These are phyloP conservation scores for Spialia ferax DNA, from an alignment of 2,888 invertebrate genomes.

Conservation along the genomic window DNA sequence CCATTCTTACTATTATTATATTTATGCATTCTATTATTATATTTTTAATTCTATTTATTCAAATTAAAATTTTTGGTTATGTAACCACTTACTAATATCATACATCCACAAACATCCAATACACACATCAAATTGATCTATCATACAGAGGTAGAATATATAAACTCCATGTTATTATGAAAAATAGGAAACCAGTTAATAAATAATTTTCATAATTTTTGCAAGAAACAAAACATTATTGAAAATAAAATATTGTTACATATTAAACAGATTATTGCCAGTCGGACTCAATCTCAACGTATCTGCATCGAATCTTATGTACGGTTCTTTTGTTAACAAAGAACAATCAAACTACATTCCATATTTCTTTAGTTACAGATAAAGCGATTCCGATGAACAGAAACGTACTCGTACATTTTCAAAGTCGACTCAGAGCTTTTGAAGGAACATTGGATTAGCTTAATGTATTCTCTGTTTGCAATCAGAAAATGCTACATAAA, in stretches of 20 bases:
- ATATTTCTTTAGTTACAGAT: conserved; percentile 42
- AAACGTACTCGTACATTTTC: conserved; percentile 49
- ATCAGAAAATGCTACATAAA: conserved; percentile 57
- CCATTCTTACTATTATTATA: no score
- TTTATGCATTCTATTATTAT: no score
- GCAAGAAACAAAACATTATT: neutral
- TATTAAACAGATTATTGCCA: neutral
- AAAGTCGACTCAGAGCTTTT: conserved; percentile 52
- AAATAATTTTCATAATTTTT: neutral
- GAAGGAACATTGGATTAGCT: conserved; percentile 51
- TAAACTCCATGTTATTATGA: no score
- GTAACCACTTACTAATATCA: no score
- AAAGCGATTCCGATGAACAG: conserved; percentile 49
- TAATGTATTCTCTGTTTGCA: conserved; percentile 51
- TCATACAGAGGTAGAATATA: no score
- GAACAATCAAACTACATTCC: conserved; percentile 20
- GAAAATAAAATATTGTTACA: neutral
- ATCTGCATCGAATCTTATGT: neutral
- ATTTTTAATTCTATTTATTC: no score
- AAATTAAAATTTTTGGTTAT: no score
- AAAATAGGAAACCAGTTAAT: neutral
- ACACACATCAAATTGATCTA: no score
- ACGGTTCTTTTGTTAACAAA: neutral
- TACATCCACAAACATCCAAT: no score
- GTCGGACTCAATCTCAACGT: neutral